These are phyloP conservation scores for Oedothorax gibbosus DNA, from an alignment of 1,140 invertebrate species.

Conservation along the genomic window DNA sequence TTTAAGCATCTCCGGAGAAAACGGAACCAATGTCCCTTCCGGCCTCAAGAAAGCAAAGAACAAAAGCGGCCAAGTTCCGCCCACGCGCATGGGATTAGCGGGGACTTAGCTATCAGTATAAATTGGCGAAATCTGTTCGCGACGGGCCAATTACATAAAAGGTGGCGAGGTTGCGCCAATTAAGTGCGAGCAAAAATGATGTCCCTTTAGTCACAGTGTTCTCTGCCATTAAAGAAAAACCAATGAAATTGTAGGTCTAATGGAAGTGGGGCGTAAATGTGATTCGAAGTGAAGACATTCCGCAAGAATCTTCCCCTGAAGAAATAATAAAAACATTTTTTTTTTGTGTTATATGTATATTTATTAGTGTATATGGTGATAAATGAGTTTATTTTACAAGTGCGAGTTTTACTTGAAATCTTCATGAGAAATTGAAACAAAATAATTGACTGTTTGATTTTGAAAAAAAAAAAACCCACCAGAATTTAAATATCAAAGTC, in stretches of 20 bases:
- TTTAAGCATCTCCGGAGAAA: background rate
- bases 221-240: conserved; percentile 26
- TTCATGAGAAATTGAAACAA: too few relatives aligned
- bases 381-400: too few relatives aligned
- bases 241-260: background rate
- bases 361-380: too few relatives aligned
- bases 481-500: too few relatives aligned
- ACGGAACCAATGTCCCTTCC: conserved; percentile 4
- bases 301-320: too few relatives aligned
- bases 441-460: too few relatives aligned
- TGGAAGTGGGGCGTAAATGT: conserved; percentile 21
- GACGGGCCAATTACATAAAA: conserved; percentile 45
- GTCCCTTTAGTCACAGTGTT: conserved; percentile 20
- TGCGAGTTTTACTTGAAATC: too few relatives aligned
- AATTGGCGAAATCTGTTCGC: conserved; percentile 45
- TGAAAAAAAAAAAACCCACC: too few relatives aligned
- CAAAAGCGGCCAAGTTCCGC: background rate
- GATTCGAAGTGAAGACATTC: background rate
- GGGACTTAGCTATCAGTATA: conserved; percentile 40
- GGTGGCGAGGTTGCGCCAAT: conserved; percentile 27
- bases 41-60: conserved; percentile 3
- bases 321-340: too few relatives aligned
- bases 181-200: conserved; percentile 21
- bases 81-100: conserved; percentile 22
- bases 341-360: too few relatives aligned